A percentile compares a stretch with the other conserved stretches of the same genome.
Evolutionary conservation across 92 coral and sea anemone genomes (phyloP).

Genomic region (Pocillopora meandrina): DNA sequence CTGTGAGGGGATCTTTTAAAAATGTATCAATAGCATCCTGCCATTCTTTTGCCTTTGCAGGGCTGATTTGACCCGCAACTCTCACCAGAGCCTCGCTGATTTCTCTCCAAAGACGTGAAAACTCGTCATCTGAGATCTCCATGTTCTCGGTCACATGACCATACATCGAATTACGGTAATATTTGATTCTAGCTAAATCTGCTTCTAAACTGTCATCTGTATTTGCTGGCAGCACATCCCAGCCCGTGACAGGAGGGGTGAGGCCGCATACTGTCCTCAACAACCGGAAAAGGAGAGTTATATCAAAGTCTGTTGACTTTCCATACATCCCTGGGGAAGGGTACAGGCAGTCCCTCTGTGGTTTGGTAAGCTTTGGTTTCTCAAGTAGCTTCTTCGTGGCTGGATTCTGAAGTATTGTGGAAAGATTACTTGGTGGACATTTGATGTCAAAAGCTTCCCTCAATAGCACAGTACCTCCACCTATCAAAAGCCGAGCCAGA

Average conservation of each 20-base stretch:
- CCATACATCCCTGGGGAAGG: neutral
- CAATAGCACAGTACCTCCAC: neutral
- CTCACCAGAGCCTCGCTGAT: neutral
- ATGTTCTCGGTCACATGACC: neutral
- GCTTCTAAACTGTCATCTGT: conserved; percentile 1
- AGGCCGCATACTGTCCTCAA: neutral
- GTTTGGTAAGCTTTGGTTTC: neutral
- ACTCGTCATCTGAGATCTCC: neutral
- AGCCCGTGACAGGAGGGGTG: neutral
- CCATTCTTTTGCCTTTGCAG: neutral
- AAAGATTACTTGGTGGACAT: neutral
- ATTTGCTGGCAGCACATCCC: neutral
- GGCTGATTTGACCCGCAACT: neutral
- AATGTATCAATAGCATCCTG: neutral
- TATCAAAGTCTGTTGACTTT: neutral
- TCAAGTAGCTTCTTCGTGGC: neutral
- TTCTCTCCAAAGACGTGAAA: neutral
- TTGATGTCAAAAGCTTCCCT: neutral
- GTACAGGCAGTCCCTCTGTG: neutral
- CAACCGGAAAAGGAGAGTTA: neutral
- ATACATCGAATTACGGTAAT: neutral
- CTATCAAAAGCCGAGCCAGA: neutral
- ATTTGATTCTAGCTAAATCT: neutral
- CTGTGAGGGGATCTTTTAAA: neutral
- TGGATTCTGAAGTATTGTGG: neutral